Evolutionary conservation across 2,113 vertebrate genomes (phyloP).

Genomic region (Sisor rabdophorus): DNA sequence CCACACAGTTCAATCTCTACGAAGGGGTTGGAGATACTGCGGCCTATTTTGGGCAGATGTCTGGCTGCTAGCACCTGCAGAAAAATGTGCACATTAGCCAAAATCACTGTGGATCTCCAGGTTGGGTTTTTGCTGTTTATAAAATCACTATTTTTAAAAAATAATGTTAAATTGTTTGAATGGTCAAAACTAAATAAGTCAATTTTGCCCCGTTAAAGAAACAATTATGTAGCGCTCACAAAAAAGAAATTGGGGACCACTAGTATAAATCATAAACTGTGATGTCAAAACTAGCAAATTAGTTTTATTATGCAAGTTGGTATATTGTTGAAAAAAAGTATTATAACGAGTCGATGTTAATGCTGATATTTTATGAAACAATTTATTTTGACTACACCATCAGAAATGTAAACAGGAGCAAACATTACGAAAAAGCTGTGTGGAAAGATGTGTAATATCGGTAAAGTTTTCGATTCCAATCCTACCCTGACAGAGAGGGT

Average conservation of each 20-base stretch:
- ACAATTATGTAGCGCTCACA: too few relatives aligned
- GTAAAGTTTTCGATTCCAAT: neutral
- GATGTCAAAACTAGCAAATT: too few relatives aligned
- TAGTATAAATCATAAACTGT: too few relatives aligned
- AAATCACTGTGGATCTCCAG: neutral
- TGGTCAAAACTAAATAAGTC: too few relatives aligned
- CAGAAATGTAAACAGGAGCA: neutral
- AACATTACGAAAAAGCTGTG: neutral
- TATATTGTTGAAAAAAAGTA: too few relatives aligned
- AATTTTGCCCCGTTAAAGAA: too few relatives aligned
- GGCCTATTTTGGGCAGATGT: slow-evolving; percentile 86
- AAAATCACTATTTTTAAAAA: neutral
- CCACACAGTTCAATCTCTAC: slow-evolving; percentile 94
- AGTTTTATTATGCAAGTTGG: too few relatives aligned
- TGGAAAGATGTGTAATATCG: neutral
- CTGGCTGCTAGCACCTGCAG: slow-evolving; percentile 86
- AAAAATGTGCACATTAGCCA: neutral
- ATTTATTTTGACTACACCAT: neutral
- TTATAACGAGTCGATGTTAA: too few relatives aligned
- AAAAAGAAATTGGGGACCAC: too few relatives aligned
- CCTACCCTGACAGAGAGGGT: slow-evolving; percentile 66
- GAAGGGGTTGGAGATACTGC: slow-evolving; percentile 91
- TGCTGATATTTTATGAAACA: too few relatives aligned
- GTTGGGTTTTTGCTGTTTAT: neutral
- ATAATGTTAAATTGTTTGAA: too few relatives aligned